Base-by-base conservation (phyloP, 1,140 invertebrate genomes). In the Zaprionus inermis region DNA sequence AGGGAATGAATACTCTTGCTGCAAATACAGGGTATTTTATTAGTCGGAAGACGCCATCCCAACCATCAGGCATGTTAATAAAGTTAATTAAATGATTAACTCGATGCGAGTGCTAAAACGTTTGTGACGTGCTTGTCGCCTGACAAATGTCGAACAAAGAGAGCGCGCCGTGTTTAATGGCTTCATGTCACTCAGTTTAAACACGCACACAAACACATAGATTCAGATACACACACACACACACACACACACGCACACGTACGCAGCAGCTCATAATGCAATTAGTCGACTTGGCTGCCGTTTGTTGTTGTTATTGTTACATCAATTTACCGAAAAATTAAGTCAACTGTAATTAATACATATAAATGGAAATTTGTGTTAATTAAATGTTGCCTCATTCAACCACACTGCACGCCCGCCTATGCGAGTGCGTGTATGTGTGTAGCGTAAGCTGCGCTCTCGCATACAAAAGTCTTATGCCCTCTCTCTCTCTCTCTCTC, bases 321-420 rank as follows among this genome's bases (percentile, higher is more conserved):
- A 70, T 64, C 58, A 59, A 71, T 64, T 75, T 66, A 67, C 30
- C 38, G 51, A 64, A 67, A 79, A 84, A 71, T 76, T 67, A 76
- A 78, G 71, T 76, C 75, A 81, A 54, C 61, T 72, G 82, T 86
- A 86, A 85, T 86, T 85, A 86, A 86, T 81, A 67, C 66, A 81
- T 71, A 86, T 85, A 79, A 82, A 85, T 86, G 79, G 76, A 79
- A 86, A 79, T 72, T 81, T 72, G 82, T 86, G 82, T 76, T 85
- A 82, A 85, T 85, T 85, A 85, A 85, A 76, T 84, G 75, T 78
- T 69, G 72, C 77, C 66, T 32, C 57, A 79, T 28, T 28, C 24
- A 2, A 28, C 24, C 67, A 46, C 20, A 36, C 16, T 11, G 49
- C 61, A 55, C n/a, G 2, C n/a, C 51, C 44, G 24, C 34, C 22